Evolutionary conservation across 2,888 invertebrate genomes (phyloP).

Genomic region (Rhamphomyia laevipes): DNA sequence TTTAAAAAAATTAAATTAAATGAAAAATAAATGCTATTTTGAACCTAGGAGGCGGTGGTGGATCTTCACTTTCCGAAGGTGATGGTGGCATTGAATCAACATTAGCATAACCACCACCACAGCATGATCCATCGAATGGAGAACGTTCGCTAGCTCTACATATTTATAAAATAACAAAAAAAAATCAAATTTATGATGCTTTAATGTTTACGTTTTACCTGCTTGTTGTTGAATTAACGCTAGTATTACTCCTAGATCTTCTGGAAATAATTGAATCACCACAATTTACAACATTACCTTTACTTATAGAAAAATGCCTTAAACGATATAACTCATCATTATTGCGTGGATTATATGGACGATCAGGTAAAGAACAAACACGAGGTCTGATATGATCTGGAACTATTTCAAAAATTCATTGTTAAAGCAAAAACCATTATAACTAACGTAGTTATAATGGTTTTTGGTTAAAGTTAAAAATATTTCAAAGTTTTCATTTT

Average conservation of each 20-base stretch:
- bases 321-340: conserved; percentile 77
- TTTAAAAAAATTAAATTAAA: not conserved
- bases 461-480: too few species aligned
- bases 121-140: conserved; percentile 79
- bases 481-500: too few species aligned
- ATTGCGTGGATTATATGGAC: conserved; percentile 71
- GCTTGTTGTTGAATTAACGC: conserved; percentile 75
- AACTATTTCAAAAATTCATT: conserved; percentile 46
- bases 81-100: conserved; percentile 65
- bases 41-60: conserved; percentile 38
- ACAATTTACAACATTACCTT: conserved; percentile 79
- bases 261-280: conserved; percentile 81
- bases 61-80: conserved; percentile 58
- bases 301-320: conserved; percentile 76
- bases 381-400: conserved; percentile 73
- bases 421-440: too few species aligned
- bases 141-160: conserved; percentile 67
- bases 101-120: conserved; percentile 65
- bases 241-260: conserved; percentile 75
- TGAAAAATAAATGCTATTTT: too few species aligned
- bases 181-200: not conserved
- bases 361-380: conserved; percentile 75
- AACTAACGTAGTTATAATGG: too few species aligned
- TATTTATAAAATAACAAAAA: conserved; percentile 5
- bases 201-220: conserved; percentile 50